Evolutionary conservation across 2,797 vertebrate species (phyloP).

Genomic region (Sandelia bainsii): DNA sequence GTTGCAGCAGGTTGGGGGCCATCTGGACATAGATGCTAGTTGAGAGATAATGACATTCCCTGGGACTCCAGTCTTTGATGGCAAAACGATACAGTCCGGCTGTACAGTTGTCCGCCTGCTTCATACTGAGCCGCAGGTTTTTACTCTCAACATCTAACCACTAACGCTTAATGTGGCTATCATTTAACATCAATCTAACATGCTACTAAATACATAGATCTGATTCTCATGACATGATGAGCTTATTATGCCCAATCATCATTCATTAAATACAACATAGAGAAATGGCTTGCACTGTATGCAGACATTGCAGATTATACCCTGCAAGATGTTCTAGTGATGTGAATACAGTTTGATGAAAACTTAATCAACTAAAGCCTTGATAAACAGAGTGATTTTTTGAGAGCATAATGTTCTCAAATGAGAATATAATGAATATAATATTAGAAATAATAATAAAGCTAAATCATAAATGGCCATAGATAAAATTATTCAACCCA

Average conservation of each 20-base stretch:
- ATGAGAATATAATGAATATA: too few relatives aligned
- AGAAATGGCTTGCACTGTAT: not conserved
- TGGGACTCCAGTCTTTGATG: slow-evolving; percentile 48
- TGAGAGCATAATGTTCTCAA: too few relatives aligned
- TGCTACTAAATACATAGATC: slow-evolving; percentile 1
- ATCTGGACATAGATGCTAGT: slow-evolving; percentile 55
- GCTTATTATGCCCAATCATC: slow-evolving; percentile 12
- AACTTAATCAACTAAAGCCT: too few relatives aligned
- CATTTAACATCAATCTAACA: slow-evolving; percentile 9
- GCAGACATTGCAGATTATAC: not conserved
- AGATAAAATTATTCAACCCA: too few relatives aligned
- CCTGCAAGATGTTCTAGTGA: too few relatives aligned
- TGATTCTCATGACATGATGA: slow-evolving; percentile 14
- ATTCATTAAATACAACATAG: slow-evolving; percentile 10
- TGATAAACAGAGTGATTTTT: too few relatives aligned
- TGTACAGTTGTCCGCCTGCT: slow-evolving; percentile 20
- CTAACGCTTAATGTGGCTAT: not conserved
- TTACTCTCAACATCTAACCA: slow-evolving; percentile 30
- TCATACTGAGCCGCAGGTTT: slow-evolving; percentile 32
- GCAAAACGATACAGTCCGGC: slow-evolving; percentile 35
- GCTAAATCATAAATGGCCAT: too few relatives aligned
- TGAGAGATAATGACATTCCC: slow-evolving; percentile 57
- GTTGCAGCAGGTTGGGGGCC: slow-evolving; percentile 56
- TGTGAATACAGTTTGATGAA: too few relatives aligned
- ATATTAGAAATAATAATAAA: too few relatives aligned